Conservation (phyloP, 2,888 invertebrate species). For the Pyrgus malvae region DNA sequence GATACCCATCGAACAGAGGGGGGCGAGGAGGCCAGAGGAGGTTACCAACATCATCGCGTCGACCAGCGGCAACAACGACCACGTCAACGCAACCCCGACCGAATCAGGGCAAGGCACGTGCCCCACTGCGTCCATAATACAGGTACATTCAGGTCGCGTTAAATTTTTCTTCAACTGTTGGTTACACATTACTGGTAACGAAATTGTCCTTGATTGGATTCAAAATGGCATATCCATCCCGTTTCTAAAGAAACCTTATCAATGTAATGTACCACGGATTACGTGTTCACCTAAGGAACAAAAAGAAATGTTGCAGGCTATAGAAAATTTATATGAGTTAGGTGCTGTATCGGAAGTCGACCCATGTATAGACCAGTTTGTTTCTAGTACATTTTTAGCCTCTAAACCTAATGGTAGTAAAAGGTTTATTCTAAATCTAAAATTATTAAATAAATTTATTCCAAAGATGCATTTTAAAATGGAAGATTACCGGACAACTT, state of each 20-base stretch:
- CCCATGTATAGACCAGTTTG: constrained; percentile 26
- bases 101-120: too few relatives aligned
- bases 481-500: constrained; percentile 36
- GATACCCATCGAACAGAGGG: too few relatives aligned
- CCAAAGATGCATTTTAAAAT: constrained; percentile 34
- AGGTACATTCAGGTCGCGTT: constrained; percentile 10
- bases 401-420: constrained; percentile 32
- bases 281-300: too few relatives aligned
- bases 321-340: constrained; percentile 31
- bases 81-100: too few relatives aligned
- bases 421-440: constrained; percentile 35
- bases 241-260: too few relatives aligned
- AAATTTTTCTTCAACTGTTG: too few relatives aligned
- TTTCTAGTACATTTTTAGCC: constrained; percentile 32
- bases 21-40: too few relatives aligned
- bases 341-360: constrained; percentile 36
- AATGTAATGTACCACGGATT: too few relatives aligned
- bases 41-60: too few relatives aligned
- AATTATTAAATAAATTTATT: constrained; percentile 35
- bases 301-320: too few relatives aligned
- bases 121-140: background rate
- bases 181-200: constrained; percentile 7
- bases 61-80: too few relatives aligned
- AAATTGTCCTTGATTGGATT: background rate
- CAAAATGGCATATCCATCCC: background rate